These are phyloP conservation scores for Chrysemys picta DNA, from an alignment of 2,113 vertebrate genomes.

Conservation along the genomic window DNA sequence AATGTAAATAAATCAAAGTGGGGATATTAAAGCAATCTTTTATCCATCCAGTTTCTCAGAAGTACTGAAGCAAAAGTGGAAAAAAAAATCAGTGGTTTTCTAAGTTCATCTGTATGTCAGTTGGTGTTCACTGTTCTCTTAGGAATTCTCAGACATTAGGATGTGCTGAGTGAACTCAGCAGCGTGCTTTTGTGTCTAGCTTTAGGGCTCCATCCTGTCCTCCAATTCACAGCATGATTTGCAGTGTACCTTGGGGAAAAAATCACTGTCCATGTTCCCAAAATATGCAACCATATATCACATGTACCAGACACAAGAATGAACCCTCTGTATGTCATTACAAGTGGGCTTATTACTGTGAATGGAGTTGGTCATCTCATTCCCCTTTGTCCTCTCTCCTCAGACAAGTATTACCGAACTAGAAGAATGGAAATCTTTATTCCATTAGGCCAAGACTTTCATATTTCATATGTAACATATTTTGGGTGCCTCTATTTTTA, in stretches of 20 bases:
- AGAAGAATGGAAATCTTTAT: neutral
- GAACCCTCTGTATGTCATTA: neutral
- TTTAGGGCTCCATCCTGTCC: neutral
- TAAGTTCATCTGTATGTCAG: neutral
- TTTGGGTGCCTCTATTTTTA: neutral
- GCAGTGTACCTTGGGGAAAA: neutral
- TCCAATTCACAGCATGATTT: neutral
- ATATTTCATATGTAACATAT: neutral
- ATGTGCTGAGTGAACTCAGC: neutral
- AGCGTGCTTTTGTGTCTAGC: neutral
- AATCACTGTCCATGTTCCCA: neutral
- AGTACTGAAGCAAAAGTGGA: neutral
- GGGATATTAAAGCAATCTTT: conserved; percentile 37
- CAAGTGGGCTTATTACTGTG: neutral
- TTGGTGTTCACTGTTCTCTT: neutral
- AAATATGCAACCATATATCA: neutral
- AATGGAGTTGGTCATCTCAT: neutral
- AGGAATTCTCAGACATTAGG: neutral
- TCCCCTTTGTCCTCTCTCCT: neutral
- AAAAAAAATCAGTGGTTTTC: neutral
- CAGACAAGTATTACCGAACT: neutral
- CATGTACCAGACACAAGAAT: neutral
- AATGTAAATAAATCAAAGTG: conserved; percentile 52
- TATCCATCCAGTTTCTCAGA: neutral
- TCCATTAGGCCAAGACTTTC: neutral